Percentiles rank a stretch among this genome's conserved stretches.
Evolutionary conservation across 2,797 vertebrate genomes (phyloP).

Genomic region (Synaphobranchus kaupii): DNA sequence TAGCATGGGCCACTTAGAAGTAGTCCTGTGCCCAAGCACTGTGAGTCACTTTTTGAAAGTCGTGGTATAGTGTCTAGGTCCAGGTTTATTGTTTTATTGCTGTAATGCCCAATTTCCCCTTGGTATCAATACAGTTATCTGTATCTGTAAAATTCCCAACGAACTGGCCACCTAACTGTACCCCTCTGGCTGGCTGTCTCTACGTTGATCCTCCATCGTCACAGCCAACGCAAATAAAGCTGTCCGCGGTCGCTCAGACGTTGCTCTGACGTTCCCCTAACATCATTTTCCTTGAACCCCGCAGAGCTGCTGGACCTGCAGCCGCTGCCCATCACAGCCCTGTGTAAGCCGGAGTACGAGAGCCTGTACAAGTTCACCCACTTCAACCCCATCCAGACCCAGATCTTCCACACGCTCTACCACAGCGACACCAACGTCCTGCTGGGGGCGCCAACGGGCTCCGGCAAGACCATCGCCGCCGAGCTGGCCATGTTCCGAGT

Average conservation of each 20-base stretch:
- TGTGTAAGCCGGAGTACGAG: constrained; percentile 85
- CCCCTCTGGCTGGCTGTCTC: not conserved
- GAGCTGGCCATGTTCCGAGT: constrained; percentile 97
- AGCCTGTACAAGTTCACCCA: constrained; percentile 95
- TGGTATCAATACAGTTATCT: too few relatives aligned
- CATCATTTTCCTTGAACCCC: not conserved
- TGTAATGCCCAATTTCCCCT: too few relatives aligned
- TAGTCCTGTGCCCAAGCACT: not conserved
- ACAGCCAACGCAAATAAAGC: not conserved
- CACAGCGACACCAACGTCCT: constrained; percentile 95
- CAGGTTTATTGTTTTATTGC: too few relatives aligned
- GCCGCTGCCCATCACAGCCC: constrained; percentile 85
- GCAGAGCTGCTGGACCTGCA: constrained; percentile 94
- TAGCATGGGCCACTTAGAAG: not conserved
- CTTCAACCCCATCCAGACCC: constrained; percentile 97
- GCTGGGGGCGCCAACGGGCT: constrained; percentile 95
- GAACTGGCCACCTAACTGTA: not conserved
- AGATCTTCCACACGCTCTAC: constrained; percentile 97
- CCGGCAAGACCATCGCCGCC: constrained; percentile 95
- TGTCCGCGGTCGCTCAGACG: not conserved
- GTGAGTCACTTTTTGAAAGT: not conserved
- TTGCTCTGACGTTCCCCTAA: constrained; percentile 9
- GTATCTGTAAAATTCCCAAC: not conserved
- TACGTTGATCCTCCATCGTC: not conserved
- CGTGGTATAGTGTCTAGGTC: too few relatives aligned